Evolutionary conservation across 2,113 vertebrate species (phyloP), one percentile per base, ranked within the genome.

Genomic region (Larimichthys polyactis): DNA sequence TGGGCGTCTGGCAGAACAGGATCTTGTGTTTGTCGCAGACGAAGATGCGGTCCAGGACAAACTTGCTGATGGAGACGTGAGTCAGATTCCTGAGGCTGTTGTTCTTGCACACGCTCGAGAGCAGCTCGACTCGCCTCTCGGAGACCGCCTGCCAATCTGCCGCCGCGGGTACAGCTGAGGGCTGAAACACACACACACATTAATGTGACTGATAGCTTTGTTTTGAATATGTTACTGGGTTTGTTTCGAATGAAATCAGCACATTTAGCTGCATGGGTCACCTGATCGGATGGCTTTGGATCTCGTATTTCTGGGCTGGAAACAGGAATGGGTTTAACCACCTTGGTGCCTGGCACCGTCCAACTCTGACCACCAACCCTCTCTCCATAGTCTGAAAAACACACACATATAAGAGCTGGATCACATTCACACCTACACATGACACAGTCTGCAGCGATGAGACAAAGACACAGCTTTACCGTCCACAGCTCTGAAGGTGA

Each of bases 1-100:
- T 99, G 19, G 98, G 98, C 0, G 98, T 99, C 95, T 99, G 98
- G 94, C 98, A 99, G 94, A 99, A 99, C 67, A 99, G 93, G 85
- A 99, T 98, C 93, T 96, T 97, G 94, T 98, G 97, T 86, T 98
- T 98, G 95, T 99, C 98, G 64, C 97, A 98, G 80, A 99, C 98
- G 78, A 99, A 99, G 90, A 99, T 98, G 71, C 98, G 97, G 90
- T 99, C 97, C 78, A 99, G 96, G 89, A 99, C 96, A 66, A 99
- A 99, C 92, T 96, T 98, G 91, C 94, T 96, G 92, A 99, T 81
- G 2, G 95, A 67, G 0, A 96, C 96, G 81, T 97, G 97, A 0
- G 97, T 98, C 75, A 97, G 92, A 87, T 98, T 98, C 93, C 87
- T 93, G 84, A 98, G 83, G 12, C 96, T 92, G 81, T 91, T 85